phyloP scores from a whole-genome alignment of 2,113 vertebrate species.

The Crotophaga sulcirostris region DNA sequence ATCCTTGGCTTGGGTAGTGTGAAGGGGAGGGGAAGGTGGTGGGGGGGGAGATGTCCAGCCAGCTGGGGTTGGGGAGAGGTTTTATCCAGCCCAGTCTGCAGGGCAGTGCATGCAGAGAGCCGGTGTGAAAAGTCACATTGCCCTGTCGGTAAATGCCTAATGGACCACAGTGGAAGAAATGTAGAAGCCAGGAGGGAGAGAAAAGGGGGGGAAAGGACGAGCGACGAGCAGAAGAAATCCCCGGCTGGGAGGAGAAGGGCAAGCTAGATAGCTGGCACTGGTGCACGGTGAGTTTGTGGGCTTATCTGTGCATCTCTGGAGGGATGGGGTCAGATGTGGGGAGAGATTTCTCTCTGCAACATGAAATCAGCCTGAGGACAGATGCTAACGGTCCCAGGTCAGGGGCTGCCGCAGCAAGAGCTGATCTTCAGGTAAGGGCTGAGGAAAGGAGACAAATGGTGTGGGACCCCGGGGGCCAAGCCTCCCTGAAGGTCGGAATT shows the following conservation, averaged over 20 bases:
- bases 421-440: neutral
- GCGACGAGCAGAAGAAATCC: neutral
- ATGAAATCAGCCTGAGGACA: neutral
- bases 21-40: slow-evolving; percentile 39
- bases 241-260: neutral
- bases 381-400: neutral
- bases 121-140: slow-evolving; percentile 83
- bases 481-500: neutral
- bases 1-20: slow-evolving; percentile 46
- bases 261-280: neutral
- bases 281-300: neutral
- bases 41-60: slow-evolving; percentile 48
- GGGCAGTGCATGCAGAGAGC: slow-evolving; percentile 71
- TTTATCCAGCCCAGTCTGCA: slow-evolving; percentile 76
- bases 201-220: neutral
- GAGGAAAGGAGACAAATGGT: neutral
- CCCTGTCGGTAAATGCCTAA: slow-evolving; percentile 79
- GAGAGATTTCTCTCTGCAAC: neutral
- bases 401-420: neutral
- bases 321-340: neutral
- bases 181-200: neutral
- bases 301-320: neutral
- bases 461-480: accelerated
- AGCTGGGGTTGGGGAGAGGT: slow-evolving; percentile 65
- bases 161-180: slow-evolving; percentile 52